Evolutionary conservation across 2,113 vertebrate genomes (phyloP), one percentile per base, ranked within the genome.

Genomic region (Lycocorax pyrrhopterus): DNA sequence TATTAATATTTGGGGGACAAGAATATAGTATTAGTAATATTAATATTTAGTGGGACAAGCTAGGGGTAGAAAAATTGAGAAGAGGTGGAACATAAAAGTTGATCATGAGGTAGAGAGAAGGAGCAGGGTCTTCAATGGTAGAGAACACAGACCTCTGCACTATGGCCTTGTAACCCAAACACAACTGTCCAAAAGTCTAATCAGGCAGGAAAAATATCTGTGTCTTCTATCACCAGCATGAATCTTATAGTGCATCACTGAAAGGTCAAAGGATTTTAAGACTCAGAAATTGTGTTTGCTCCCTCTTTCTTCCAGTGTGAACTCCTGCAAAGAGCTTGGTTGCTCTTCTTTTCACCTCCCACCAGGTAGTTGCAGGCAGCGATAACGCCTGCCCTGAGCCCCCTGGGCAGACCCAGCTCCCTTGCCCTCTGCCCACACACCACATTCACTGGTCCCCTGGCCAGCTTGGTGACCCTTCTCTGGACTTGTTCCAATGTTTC

Each of bases 381-480:
- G 3, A 6, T 32, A 29, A 79, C 20, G 26, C 35, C 41, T 58
- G 9, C 5, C 17, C 81, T 6, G n/a, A 71, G 37, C 47, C 20
- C 53, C 46, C 33, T 13, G 43, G 37, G 46, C 30, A 30, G 41
- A 29, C 18, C 5, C 35, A 51, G 16, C 13, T 58, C 41, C 35
- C 56, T 19, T 17, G 21, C 16, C 23, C 11, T 66, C 35, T 78
- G 16, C 21, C 30, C 6, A 3, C n/a, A 13, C 3, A 1, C 26
- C 5, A 8, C 10, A 10, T 35, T n/a, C 1, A 0, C 49, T 35
- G 72, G 13, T 16, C 7, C 32, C 30, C 29, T 6, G 9, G 22
- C n/a, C 75, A 46, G 12, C 23, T 20, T 52, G 30, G 33, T 21
- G 35, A 66, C 37, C 15, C 20, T 59, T 7, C 37, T 5, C 44